Conservation (phyloP, 2,797 vertebrate species). For the Bufotes viridis region DNA sequence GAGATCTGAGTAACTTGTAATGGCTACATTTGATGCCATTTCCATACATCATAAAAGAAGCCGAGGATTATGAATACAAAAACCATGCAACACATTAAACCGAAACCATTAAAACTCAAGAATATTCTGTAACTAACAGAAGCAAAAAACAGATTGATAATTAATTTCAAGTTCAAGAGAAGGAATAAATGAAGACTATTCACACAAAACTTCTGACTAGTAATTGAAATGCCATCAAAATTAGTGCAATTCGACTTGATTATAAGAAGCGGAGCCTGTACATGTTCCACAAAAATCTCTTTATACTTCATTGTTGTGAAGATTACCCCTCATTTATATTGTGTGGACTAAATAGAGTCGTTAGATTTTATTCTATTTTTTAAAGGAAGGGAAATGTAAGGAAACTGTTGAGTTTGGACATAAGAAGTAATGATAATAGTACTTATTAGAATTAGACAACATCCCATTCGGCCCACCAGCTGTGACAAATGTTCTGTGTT, state of each 20-base stretch:
- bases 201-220: neutral
- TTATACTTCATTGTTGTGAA: constrained; percentile 48
- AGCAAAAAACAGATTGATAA: neutral
- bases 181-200: neutral
- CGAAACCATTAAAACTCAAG: neutral
- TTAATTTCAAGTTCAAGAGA: neutral
- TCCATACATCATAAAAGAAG: neutral
- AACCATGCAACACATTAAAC: neutral
- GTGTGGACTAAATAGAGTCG: constrained; percentile 29
- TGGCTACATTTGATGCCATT: neutral
- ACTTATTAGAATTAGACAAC: constrained; percentile 58
- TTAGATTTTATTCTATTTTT: constrained; percentile 30
- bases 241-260: constrained; percentile 54
- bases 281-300: constrained; percentile 29
- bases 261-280: constrained; percentile 14
- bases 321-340: constrained; percentile 35
- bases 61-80: neutral
- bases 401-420: constrained; percentile 33
- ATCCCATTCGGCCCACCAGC: constrained; percentile 59
- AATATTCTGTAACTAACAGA: neutral
- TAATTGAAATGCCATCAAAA: constrained; percentile 42
- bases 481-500: constrained; percentile 60
- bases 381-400: constrained; percentile 2
- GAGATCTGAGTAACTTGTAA: neutral
- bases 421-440: constrained; percentile 58